phyloP scores from a whole-genome alignment of 2,113 vertebrate genomes.

The Hyperopisus bebe region DNA sequence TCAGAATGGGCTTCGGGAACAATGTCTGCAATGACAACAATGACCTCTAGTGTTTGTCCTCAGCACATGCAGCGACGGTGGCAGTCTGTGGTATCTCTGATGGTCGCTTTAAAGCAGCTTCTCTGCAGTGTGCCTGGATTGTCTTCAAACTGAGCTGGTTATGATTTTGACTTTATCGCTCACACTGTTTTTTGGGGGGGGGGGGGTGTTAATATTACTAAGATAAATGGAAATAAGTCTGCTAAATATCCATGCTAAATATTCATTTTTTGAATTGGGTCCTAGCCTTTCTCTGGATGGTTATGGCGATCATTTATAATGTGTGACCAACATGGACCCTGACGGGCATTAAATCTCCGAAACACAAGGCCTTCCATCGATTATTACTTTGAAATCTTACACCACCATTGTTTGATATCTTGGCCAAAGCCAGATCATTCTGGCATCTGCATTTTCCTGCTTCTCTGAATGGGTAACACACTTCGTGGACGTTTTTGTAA shows the following conservation, averaged over 20 bases:
- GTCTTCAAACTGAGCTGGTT: background rate
- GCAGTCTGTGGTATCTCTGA: background rate
- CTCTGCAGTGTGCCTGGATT: background rate
- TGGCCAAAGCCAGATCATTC: background rate
- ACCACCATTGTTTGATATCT: background rate
- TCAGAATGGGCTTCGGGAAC: background rate
- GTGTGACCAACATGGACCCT: background rate
- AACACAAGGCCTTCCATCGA: background rate
- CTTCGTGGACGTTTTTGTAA: background rate
- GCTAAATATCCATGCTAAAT: background rate
- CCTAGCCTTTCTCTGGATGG: background rate
- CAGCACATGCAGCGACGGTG: background rate
- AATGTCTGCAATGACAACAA: background rate
- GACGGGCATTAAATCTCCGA: background rate
- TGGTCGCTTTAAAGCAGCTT: background rate
- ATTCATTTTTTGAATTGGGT: background rate
- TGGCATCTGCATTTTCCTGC: background rate
- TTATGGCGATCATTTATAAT: background rate
- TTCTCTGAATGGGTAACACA: background rate
- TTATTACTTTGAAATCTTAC: background rate
- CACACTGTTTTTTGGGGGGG: background rate
- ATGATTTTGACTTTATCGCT: background rate
- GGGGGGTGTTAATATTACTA: background rate
- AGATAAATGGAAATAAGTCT: background rate
- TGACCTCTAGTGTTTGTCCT: background rate